Conservation (phyloP, 2,797 vertebrate genomes). For the Chlorospingus semifuscus region DNA sequence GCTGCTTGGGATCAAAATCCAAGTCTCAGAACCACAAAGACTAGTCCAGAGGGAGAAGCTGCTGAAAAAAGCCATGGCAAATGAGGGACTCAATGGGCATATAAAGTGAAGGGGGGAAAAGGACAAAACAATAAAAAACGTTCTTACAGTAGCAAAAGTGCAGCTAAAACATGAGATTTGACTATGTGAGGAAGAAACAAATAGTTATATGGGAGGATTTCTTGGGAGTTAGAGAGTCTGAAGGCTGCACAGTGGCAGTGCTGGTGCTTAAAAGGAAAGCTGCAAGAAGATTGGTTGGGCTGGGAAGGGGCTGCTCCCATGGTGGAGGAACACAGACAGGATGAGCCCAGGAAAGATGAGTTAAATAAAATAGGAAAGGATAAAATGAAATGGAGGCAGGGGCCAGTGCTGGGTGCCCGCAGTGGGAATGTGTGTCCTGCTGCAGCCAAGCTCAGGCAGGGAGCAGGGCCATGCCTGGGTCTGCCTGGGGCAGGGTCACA, state of each 20-base stretch:
- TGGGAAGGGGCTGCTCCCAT: background rate
- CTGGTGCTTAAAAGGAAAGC: background rate
- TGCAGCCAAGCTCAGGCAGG: background rate
- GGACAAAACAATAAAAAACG: background rate
- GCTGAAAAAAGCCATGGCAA: background rate
- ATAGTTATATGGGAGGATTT: background rate
- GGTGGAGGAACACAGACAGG: background rate
- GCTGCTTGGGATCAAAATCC: background rate
- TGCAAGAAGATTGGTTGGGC: background rate
- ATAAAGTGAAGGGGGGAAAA: background rate
- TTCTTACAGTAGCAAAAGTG: background rate
- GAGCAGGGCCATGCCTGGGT: background rate
- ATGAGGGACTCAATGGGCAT: background rate
- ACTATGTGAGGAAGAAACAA: background rate
- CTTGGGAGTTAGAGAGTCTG: background rate
- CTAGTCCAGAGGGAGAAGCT: background rate
- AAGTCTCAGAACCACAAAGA: background rate
- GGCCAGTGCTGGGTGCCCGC: background rate
- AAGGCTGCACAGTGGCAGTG: background rate
- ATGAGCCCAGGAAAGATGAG: background rate
- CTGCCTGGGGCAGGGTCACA: background rate
- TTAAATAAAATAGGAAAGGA: background rate
- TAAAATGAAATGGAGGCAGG: background rate
- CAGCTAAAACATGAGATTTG: background rate
- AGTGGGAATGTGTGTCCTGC: background rate